These are phyloP conservation scores for Silurus meridionalis DNA, from an alignment of 2,113 vertebrate species.

Conservation along the genomic window DNA sequence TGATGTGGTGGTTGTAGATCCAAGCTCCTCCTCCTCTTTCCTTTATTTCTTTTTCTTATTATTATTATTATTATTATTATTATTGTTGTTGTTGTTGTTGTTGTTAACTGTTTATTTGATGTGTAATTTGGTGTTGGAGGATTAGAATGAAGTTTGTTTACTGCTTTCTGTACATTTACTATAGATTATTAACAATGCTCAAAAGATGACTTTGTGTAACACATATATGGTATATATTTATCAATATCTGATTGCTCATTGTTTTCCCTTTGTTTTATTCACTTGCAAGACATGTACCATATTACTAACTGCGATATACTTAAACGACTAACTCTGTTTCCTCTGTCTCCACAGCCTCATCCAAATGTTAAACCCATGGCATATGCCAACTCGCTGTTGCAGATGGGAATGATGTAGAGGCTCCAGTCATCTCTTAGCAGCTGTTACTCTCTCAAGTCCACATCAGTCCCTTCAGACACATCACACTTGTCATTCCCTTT, in stretches of 20 bases:
- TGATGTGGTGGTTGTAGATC: too few species aligned
- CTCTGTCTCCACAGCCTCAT: slow-evolving; percentile 79
- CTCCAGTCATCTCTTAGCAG: neutral
- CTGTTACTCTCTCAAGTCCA: slow-evolving; percentile 57
- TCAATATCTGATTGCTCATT: neutral
- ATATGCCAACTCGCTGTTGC: slow-evolving; percentile 89
- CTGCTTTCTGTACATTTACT: neutral
- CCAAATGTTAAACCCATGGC: slow-evolving; percentile 95
- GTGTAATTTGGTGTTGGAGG: neutral
- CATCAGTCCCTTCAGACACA: slow-evolving; percentile 53
- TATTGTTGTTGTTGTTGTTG: too few species aligned
- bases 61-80: too few species aligned
- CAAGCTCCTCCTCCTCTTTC: too few species aligned
- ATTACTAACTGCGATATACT: neutral
- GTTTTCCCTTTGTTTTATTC: neutral
- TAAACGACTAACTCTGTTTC: neutral
- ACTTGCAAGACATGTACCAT: neutral
- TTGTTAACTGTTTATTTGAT: neutral
- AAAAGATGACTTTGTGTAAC: neutral
- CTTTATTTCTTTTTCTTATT: too few species aligned
- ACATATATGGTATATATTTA: neutral
- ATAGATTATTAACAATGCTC: neutral
- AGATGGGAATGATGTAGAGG: slow-evolving; percentile 90
- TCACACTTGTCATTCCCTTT: slow-evolving; percentile 29
- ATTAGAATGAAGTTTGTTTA: neutral